Evolutionary conservation across 2,797 vertebrate species (phyloP).

Genomic region (Coluber constrictor): DNA sequence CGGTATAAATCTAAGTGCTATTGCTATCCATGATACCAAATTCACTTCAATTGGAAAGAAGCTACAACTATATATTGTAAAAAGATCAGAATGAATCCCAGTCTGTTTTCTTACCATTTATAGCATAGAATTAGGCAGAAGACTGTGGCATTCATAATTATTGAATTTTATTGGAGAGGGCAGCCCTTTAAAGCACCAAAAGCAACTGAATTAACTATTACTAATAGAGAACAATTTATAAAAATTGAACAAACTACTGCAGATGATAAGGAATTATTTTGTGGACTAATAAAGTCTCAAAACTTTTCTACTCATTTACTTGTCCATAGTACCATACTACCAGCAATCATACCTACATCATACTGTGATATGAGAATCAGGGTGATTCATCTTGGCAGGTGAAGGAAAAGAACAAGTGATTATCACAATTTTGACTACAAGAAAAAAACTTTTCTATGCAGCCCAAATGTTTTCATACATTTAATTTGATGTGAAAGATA

Average conservation of each 20-base stretch:
- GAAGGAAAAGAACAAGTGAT: slow-evolving; percentile 1
- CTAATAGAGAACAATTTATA: slow-evolving; percentile 3
- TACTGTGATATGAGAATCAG: neutral
- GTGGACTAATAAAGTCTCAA: slow-evolving; percentile 53
- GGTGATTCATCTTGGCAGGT: neutral
- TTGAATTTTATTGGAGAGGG: neutral
- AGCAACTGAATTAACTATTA: neutral
- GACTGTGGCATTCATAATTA: neutral
- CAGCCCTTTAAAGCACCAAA: slow-evolving; percentile 6
- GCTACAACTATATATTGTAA: neutral
- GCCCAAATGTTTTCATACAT: neutral
- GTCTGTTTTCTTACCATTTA: neutral
- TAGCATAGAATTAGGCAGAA: slow-evolving; percentile 9
- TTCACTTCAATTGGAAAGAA: neutral
- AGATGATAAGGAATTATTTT: slow-evolving; percentile 28
- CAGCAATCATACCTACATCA: slow-evolving; percentile 36
- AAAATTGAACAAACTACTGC: slow-evolving; percentile 23
- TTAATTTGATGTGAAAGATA: neutral
- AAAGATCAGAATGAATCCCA: neutral
- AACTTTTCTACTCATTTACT: slow-evolving; percentile 56
- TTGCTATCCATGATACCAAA: neutral
- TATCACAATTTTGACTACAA: neutral
- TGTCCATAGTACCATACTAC: slow-evolving; percentile 23
- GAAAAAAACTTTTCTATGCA: neutral
- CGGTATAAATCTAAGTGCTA: too few species aligned